Conservation (phyloP, 2,888 invertebrate genomes). For the Chrysolina oricalcia region DNA sequence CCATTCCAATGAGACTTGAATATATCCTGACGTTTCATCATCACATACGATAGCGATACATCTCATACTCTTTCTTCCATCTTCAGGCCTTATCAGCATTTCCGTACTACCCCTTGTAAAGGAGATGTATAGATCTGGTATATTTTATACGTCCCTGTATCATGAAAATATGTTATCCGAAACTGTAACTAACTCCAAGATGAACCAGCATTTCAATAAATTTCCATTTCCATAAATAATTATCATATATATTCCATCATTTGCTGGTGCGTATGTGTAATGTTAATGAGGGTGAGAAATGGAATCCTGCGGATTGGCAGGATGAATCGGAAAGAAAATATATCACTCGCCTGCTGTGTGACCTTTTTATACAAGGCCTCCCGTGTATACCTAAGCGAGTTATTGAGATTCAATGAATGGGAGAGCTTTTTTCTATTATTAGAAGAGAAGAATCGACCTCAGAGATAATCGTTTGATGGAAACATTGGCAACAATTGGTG, state of each 20-base stretch:
- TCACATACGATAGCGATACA: no score
- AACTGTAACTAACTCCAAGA: neutral
- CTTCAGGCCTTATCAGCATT: no score
- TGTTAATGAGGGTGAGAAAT: conserved; percentile 17
- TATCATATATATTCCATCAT: conserved; percentile 1
- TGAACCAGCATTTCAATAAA: neutral
- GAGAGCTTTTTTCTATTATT: conserved; percentile 21
- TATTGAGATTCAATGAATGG: conserved; percentile 26
- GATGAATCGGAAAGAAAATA: neutral
- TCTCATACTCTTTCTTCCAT: no score
- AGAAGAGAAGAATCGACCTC: neutral
- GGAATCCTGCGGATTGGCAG: conserved; percentile 8
- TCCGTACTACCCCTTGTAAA: no score
- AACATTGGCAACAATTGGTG: neutral
- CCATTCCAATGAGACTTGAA: no score
- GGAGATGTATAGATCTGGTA: no score
- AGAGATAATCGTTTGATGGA: neutral
- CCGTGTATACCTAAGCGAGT: conserved; percentile 22
- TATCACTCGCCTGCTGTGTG: conserved; percentile 28
- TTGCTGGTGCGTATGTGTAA: neutral
- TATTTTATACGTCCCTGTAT: no score
- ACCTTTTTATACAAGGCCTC: conserved; percentile 26
- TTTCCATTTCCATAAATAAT: conserved; percentile 3
- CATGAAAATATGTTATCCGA: no score
- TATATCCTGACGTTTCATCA: no score